Conservation (phyloP, 1,140 invertebrate genomes). For the Caenorhabditis tropicalis region DNA sequence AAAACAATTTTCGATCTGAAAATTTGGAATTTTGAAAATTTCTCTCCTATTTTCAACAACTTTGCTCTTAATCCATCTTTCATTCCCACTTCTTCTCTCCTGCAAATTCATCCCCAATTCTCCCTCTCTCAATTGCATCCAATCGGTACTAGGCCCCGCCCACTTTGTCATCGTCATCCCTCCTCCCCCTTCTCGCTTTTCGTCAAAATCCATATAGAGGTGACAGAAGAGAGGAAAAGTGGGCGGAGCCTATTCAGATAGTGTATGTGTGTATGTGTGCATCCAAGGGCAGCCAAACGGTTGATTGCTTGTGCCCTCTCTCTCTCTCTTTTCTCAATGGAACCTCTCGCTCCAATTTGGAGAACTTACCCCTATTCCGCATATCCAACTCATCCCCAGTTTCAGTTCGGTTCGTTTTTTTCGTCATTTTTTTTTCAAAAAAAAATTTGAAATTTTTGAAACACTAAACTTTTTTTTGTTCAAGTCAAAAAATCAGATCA, state of each 20-base stretch:
- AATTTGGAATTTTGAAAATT: too few species aligned
- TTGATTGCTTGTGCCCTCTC: slow-evolving; percentile 32
- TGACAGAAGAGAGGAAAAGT: not conserved
- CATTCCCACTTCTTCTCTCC: too few species aligned
- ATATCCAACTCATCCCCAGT: not conserved
- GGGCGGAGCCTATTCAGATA: not conserved
- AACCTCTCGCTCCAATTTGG: slow-evolving; percentile 38
- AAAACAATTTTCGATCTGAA: too few species aligned
- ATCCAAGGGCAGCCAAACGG: slow-evolving; percentile 49
- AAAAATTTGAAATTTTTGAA: not conserved
- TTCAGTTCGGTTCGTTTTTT: slow-evolving; percentile 5
- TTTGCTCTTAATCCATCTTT: too few species aligned
- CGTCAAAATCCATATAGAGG: not conserved
- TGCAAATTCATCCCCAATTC: too few species aligned
- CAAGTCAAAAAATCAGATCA: too few species aligned
- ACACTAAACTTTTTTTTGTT: too few species aligned
- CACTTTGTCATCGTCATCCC: not conserved
- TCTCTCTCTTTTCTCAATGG: not conserved
- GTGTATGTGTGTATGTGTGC: slow-evolving; percentile 7
- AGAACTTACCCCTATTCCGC: slow-evolving; percentile 29
- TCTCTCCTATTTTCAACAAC: too few species aligned
- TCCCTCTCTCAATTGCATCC: not conserved
- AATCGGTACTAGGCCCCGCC: not conserved
- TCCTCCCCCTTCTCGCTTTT: not conserved
- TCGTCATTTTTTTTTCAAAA: not conserved